These are phyloP conservation scores for Cryptosula pallasiana DNA, from an alignment of 2,888 invertebrate species.

Conservation along the genomic window DNA sequence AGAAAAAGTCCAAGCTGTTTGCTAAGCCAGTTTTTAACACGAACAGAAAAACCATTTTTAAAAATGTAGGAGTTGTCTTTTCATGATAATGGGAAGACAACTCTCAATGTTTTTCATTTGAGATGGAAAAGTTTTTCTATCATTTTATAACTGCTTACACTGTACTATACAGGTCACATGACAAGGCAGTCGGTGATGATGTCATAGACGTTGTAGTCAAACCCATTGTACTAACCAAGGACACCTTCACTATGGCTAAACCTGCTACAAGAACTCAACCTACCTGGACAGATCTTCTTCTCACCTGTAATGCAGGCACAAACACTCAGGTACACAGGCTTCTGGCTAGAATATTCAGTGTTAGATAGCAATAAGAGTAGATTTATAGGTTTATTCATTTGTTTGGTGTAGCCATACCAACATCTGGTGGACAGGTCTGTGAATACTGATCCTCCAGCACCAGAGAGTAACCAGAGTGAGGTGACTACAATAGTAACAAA, in stretches of 20 bases:
- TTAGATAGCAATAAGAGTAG: background rate
- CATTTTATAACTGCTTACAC: too few species aligned
- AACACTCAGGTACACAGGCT: slow-evolving; percentile 5
- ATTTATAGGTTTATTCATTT: background rate
- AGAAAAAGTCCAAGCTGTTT: too few species aligned
- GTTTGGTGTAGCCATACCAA: background rate
- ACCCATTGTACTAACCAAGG: background rate
- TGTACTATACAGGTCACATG: background rate
- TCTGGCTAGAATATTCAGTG: background rate
- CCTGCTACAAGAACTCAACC: slow-evolving; percentile 11
- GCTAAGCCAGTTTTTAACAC: too few species aligned
- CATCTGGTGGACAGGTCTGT: background rate
- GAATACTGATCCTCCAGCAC: background rate
- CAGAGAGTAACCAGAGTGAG: background rate
- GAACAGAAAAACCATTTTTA: too few species aligned
- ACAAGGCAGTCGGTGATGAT: slow-evolving; percentile 17
- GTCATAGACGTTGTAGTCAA: slow-evolving; percentile 7
- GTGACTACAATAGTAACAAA: background rate
- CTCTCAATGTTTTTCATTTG: too few species aligned
- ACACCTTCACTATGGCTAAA: background rate
- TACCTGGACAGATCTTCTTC: slow-evolving; percentile 18
- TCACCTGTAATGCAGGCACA: slow-evolving; percentile 21
- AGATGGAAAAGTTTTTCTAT: too few species aligned
- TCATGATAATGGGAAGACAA: too few species aligned
- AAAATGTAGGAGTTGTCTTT: too few species aligned